Evolutionary conservation across 2,797 vertebrate genomes (phyloP), one percentile per base, ranked within the genome.

Genomic region (Sebastes wilsoni): DNA sequence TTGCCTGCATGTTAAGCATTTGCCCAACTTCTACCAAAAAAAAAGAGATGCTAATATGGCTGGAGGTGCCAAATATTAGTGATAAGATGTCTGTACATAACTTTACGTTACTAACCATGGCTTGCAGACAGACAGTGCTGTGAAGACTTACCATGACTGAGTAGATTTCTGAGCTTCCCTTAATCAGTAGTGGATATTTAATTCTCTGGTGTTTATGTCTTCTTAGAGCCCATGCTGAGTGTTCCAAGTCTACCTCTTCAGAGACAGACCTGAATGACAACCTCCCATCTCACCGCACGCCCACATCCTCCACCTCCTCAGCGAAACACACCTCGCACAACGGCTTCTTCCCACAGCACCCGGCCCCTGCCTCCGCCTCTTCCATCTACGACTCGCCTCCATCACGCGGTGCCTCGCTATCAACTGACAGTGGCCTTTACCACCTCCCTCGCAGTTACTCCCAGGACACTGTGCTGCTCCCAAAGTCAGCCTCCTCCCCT

Each of bases 221-320:
- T 79, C 58, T 49, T 66, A 99, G 98, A 95, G 93, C 94, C 80
- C 97, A 97, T 5, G 89, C 95, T 8, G 98, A 99, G 88, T 97
- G 96, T 32, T 96, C 96, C 59, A 99, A 98, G 93, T 96, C 96
- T 92, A 96, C 96, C 92, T 97, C 97, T 70, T 98, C 98, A 32
- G 98, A 99, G 95, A 99, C 98, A 61, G 99, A 99, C 97, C 98
- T 98, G 95, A 99, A 99, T 20, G 98, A 99, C 94, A 99, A 99
- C 71, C 94, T 99, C 85, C 97, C 97, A 71, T 95, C 95, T 70
- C 98, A 97, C 89, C 97, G 97, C 94, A 96, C 93, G 7, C 95
- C 97, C 1, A 96, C 95, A 18, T 94, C 96, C 1, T 93, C 97
- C 28, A 94, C 92, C 85, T 96, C 95, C 91, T 94, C 93, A 4